Evolutionary conservation across 2,797 vertebrate genomes (phyloP).

Genomic region (Phalloptychus januarius): DNA sequence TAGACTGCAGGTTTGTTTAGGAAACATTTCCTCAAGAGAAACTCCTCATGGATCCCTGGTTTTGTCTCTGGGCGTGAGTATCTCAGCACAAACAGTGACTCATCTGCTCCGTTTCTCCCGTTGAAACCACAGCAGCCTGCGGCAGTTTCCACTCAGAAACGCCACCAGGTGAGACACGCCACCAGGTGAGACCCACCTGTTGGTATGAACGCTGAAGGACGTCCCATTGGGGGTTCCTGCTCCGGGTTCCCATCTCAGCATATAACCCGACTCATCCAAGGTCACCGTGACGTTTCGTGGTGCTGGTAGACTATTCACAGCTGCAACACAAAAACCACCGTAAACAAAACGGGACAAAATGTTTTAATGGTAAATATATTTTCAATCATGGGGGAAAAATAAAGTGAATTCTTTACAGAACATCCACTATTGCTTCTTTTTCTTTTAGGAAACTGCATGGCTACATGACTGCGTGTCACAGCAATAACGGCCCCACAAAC

Average conservation of each 20-base stretch:
- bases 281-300: conserved; percentile 29
- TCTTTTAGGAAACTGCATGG: no score
- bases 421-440: no score
- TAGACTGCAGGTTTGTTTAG: background rate
- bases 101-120: background rate
- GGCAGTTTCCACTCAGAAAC: background rate
- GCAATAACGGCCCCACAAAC: no score
- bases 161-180: background rate
- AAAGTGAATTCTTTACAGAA: background rate
- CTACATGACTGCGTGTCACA: no score
- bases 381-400: background rate
- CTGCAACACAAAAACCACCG: conserved; percentile 47
- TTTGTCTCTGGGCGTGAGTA: background rate
- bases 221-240: conserved; percentile 35
- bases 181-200: conserved; percentile 12
- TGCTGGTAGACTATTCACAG: conserved; percentile 13
- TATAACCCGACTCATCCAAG: conserved; percentile 20
- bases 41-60: background rate
- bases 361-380: background rate
- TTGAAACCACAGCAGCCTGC: background rate
- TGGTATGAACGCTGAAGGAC: background rate
- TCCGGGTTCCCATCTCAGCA: conserved; percentile 61
- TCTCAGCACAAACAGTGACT: background rate
- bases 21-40: background rate
- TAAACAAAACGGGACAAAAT: background rate